A percentile compares a stretch with the other conserved stretches of the same genome.
phyloP scores from a whole-genome alignment of 2,888 invertebrate genomes.

The Scaeva pyrastri region DNA sequence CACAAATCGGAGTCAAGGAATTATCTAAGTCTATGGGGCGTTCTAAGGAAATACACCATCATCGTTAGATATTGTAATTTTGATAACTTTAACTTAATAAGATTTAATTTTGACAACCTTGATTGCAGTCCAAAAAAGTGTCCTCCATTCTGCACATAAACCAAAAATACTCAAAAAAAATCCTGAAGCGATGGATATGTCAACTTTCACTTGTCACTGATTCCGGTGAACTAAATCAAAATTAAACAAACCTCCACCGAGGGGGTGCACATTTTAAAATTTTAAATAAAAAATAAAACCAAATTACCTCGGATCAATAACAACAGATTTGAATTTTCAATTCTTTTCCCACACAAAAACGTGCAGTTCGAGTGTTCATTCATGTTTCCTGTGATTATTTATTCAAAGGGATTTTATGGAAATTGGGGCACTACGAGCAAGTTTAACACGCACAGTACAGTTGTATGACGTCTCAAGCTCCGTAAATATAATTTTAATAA shows the following conservation, averaged over 20 bases:
- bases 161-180: background rate
- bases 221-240: constrained; percentile 55
- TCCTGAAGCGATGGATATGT: background rate
- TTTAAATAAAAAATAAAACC: constrained; percentile 37
- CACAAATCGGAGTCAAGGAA: constrained; percentile 58
- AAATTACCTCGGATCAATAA: constrained; percentile 68
- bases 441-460: constrained; percentile 33
- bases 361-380: constrained; percentile 47
- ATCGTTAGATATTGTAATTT: background rate
- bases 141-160: constrained; percentile 48
- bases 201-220: constrained; percentile 26
- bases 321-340: constrained; percentile 61
- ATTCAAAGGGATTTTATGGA: constrained; percentile 27
- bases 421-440: constrained; percentile 32
- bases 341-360: constrained; percentile 50
- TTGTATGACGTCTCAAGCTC: background rate
- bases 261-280: background rate
- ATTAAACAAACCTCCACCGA: constrained; percentile 30
- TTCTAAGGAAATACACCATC: constrained; percentile 18
- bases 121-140: background rate
- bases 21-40: background rate
- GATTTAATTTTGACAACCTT: constrained; percentile 23
- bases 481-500: background rate
- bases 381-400: constrained; percentile 51
- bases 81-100: background rate